phyloP scores from a whole-genome alignment of 2,797 vertebrate species.

The Propithecus deckenii region DNA sequence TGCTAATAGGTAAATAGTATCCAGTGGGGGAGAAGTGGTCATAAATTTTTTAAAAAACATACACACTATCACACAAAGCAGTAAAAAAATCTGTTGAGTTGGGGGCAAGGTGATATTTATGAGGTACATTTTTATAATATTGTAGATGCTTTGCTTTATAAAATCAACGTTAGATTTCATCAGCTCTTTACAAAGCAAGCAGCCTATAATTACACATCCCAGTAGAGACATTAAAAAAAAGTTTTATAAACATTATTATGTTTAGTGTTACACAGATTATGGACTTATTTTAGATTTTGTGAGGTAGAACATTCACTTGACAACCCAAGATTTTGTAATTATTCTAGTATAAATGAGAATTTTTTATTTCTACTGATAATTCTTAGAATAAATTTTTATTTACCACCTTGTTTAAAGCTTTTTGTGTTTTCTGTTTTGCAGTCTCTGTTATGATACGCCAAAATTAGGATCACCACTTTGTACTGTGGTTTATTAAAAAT shows the following conservation, averaged over 20 bases:
- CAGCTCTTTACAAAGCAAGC: neutral
- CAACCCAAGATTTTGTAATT: conserved; percentile 44
- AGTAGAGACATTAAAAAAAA: conserved; percentile 2
- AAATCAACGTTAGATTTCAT: conserved; percentile 34
- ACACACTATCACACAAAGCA: neutral
- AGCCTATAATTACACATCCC: conserved; percentile 43
- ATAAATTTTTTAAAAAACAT: neutral
- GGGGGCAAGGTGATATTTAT: neutral
- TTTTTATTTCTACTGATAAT: neutral
- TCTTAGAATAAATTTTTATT: conserved; percentile 50
- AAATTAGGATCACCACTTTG: conserved; percentile 52
- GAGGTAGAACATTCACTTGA: neutral
- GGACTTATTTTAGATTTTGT: conserved; percentile 28
- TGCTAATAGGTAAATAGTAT: conserved; percentile 1
- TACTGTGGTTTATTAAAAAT: conserved; percentile 59
- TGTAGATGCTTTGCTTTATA: conserved; percentile 11
- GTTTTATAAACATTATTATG: conserved; percentile 19
- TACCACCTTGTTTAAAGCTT: conserved; percentile 28
- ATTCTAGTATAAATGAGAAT: neutral
- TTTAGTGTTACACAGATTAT: conserved; percentile 13
- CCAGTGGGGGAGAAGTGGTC: neutral
- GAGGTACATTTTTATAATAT: conserved; percentile 5
- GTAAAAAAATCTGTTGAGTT: neutral
- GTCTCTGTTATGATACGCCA: conserved; percentile 40
- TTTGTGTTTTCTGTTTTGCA: conserved; percentile 47